These are phyloP conservation scores for Sitodiplosis mosellana DNA, from an alignment of 1,140 invertebrate species.

Conservation along the genomic window DNA sequence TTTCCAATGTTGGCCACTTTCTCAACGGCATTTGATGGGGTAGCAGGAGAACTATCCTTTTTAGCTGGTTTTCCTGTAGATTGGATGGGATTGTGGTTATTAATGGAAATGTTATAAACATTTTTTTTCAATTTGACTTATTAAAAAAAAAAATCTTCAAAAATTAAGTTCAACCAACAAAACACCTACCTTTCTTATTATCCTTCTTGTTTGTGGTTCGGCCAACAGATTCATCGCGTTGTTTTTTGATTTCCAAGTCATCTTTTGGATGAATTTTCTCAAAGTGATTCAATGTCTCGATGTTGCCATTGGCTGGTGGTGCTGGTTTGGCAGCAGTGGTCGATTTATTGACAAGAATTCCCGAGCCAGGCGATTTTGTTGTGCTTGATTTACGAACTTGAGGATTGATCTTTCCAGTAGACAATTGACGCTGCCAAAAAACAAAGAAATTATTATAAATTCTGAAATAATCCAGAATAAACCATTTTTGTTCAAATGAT, in stretches of 20 bases:
- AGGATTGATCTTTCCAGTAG: constrained; percentile 20
- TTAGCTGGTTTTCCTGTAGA: constrained; percentile 15
- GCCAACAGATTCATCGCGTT: constrained; percentile 13
- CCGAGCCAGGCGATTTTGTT: constrained; percentile 27
- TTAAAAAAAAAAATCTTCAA: constrained; percentile 4
- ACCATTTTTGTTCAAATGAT: not conserved
- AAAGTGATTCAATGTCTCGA: constrained; percentile 44
- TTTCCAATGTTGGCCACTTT: constrained; percentile 1
- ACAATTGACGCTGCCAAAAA: not conserved
- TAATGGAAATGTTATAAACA: constrained; percentile 3
- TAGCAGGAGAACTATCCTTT: constrained; percentile 10
- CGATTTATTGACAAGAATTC: constrained; percentile 43
- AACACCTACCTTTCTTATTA: constrained; percentile 12
- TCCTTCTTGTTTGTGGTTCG: constrained; percentile 23
- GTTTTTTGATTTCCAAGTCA: constrained; percentile 44
- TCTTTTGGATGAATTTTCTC: constrained; percentile 62
- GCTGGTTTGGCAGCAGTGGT: constrained; percentile 27
- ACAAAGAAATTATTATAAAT: not conserved
- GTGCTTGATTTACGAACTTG: constrained; percentile 33
- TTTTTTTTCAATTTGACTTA: constrained; percentile 11
- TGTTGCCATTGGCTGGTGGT: constrained; percentile 12
- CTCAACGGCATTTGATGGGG: not conserved
- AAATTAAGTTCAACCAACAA: not conserved
- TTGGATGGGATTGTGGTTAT: not conserved
- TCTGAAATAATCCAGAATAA: not conserved